phyloP scores from a whole-genome alignment of 2,888 invertebrate species.

The Neelides folsomi region DNA sequence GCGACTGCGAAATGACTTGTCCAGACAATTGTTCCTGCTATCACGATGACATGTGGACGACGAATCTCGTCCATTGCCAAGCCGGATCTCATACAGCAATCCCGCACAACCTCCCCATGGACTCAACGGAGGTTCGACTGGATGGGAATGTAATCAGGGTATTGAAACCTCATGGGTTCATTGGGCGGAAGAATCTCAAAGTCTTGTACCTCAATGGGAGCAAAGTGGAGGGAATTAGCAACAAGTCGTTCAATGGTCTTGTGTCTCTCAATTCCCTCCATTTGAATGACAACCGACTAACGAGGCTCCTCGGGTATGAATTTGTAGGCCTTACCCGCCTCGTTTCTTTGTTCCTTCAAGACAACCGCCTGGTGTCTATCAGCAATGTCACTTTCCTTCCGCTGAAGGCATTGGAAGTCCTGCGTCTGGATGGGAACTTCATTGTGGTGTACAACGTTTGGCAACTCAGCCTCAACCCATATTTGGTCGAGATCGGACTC shows the following conservation, averaged over 20 bases:
- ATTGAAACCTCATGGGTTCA: constrained; percentile 70
- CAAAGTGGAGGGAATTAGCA: constrained; percentile 60
- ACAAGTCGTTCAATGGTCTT: constrained; percentile 69
- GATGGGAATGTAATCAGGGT: constrained; percentile 67
- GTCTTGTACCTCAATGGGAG: constrained; percentile 65
- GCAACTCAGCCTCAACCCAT: constrained; percentile 54
- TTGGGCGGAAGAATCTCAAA: constrained; percentile 68
- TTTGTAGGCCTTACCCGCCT: constrained; percentile 61
- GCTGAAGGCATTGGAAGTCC: constrained; percentile 60
- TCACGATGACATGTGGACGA: constrained; percentile 72
- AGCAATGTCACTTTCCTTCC: constrained; percentile 66
- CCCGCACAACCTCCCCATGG: constrained; percentile 72
- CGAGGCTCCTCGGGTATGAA: constrained; percentile 59
- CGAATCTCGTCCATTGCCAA: constrained; percentile 72
- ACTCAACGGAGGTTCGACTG: constrained; percentile 73
- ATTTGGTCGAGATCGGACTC: constrained; percentile 59
- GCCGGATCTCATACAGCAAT: constrained; percentile 55
- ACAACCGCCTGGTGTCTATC: constrained; percentile 62
- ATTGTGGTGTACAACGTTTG: constrained; percentile 66
- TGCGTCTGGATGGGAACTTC: constrained; percentile 72
- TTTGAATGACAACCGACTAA: constrained; percentile 60
- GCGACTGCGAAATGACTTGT: constrained; percentile 83
- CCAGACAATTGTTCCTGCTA: constrained; percentile 73
- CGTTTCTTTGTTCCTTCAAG: constrained; percentile 58
- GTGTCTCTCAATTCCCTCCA: constrained; percentile 58